These are phyloP conservation scores for Plutomurus gul DNA, from an alignment of 1,140 invertebrate species.

Conservation along the genomic window DNA sequence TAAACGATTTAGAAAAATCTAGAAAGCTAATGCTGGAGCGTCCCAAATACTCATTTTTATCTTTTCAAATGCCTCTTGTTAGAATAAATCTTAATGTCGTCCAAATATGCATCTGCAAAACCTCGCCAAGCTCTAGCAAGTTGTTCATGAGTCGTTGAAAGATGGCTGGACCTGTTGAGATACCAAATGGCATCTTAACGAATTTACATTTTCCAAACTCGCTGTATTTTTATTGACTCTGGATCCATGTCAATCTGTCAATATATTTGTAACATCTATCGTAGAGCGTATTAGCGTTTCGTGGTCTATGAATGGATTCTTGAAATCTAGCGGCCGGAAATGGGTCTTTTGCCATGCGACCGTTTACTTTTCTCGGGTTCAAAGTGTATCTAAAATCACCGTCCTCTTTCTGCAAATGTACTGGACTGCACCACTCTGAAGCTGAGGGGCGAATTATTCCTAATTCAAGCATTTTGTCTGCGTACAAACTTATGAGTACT, in stretches of 20 bases:
- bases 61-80: neutral
- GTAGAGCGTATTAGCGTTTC: constrained; percentile 57
- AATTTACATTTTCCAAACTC: constrained; percentile 56
- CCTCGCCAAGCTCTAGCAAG: constrained; percentile 53
- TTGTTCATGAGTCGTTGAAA: constrained; percentile 59
- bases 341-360: constrained; percentile 54
- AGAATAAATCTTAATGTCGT: constrained; percentile 55
- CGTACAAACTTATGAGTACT: neutral
- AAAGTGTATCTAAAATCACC: constrained; percentile 53
- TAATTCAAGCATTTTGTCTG: constrained; percentile 49
- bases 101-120: constrained; percentile 52
- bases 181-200: constrained; percentile 59
- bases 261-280: constrained; percentile 60
- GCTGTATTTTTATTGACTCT: constrained; percentile 57
- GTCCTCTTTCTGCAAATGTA: constrained; percentile 15
- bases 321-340: constrained; percentile 60
- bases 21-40: neutral
- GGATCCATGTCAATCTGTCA: constrained; percentile 58
- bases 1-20: neutral
- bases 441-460: constrained; percentile 57
- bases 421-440: constrained; percentile 10
- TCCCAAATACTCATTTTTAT: neutral
- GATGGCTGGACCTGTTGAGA: constrained; percentile 58
- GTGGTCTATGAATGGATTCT: constrained; percentile 55
- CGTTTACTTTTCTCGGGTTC: constrained; percentile 60